Percentiles rank a stretch among this genome's conserved stretches.
Conservation (phyloP, 2,797 vertebrate species). For the Hydrolagus colliei region DNA sequence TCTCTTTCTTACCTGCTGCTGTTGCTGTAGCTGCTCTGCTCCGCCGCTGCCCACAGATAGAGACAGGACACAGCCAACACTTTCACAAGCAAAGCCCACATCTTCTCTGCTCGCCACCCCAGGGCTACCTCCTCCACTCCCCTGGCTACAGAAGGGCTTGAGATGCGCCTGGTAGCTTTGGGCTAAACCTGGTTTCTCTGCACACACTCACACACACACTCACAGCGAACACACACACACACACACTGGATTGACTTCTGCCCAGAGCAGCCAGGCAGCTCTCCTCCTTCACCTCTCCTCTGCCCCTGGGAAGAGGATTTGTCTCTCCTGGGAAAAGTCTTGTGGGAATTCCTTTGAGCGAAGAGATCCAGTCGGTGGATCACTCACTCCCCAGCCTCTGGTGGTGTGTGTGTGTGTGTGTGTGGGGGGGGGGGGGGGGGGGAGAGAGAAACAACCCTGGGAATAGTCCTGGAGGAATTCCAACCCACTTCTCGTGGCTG, state of each 20-base stretch:
- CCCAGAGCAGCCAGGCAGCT: not conserved
- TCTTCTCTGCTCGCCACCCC: slow-evolving; percentile 35
- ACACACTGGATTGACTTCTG: not conserved
- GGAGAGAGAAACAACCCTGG: not conserved
- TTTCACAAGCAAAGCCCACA: slow-evolving; percentile 62
- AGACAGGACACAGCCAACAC: slow-evolving; percentile 60
- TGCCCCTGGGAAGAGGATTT: not conserved
- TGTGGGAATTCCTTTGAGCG: not conserved
- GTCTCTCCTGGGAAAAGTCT: slow-evolving; percentile 19
- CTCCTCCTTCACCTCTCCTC: not conserved
- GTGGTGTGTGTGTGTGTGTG: too few relatives aligned
- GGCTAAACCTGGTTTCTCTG: too few relatives aligned
- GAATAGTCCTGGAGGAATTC: not conserved
- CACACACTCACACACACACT: too few relatives aligned
- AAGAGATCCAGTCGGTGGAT: not conserved
- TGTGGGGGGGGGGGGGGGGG: not conserved
- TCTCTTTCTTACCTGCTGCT: not conserved
- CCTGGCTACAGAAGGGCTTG: not conserved
- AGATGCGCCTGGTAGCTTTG: not conserved
- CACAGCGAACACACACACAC: too few relatives aligned
- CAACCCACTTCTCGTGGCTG: not conserved
- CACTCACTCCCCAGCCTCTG: not conserved
- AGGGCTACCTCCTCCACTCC: not conserved
- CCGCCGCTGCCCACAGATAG: slow-evolving; percentile 61
- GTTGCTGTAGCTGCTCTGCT: slow-evolving; percentile 36